Percentiles rank a stretch among this genome's conserved stretches.
Conservation (phyloP, 2,797 vertebrate species). For the Poliocrania exsul region DNA sequence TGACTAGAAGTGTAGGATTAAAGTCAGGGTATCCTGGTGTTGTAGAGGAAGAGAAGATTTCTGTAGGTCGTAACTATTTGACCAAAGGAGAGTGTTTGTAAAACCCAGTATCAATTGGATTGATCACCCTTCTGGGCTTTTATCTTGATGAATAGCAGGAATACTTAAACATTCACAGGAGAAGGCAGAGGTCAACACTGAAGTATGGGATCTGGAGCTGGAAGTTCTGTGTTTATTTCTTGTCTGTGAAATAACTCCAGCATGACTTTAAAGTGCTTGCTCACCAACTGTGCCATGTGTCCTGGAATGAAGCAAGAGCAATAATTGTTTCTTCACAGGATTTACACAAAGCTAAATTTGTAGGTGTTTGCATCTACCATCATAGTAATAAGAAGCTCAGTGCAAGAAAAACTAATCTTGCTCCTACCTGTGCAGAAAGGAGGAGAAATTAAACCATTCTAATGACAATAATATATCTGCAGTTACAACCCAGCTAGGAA, state of each 20-base stretch:
- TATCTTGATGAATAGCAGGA: neutral
- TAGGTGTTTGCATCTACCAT: neutral
- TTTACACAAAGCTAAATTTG: neutral
- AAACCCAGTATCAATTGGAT: neutral
- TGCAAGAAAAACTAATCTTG: neutral
- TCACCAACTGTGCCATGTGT: rapidly evolving
- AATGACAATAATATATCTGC: neutral
- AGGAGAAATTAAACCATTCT: neutral
- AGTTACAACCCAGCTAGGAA: neutral
- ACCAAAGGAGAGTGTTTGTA: neutral
- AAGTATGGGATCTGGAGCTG: neutral
- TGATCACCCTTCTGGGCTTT: neutral
- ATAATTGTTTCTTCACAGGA: neutral
- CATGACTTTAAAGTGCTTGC: rapidly evolving
- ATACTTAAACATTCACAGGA: neutral
- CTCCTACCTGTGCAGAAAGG: neutral
- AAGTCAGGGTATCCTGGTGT: neutral
- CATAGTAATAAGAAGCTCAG: neutral
- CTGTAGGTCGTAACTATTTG: neutral
- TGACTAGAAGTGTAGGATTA: neutral
- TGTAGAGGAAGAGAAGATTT: neutral
- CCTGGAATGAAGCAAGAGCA: neutral
- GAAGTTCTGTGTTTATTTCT: neutral
- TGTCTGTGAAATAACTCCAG: neutral
- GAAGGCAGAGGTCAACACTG: neutral